Evolutionary conservation across 1,140 invertebrate genomes (phyloP), one percentile per base, ranked within the genome.

Genomic region (Euborellia annulipes): DNA sequence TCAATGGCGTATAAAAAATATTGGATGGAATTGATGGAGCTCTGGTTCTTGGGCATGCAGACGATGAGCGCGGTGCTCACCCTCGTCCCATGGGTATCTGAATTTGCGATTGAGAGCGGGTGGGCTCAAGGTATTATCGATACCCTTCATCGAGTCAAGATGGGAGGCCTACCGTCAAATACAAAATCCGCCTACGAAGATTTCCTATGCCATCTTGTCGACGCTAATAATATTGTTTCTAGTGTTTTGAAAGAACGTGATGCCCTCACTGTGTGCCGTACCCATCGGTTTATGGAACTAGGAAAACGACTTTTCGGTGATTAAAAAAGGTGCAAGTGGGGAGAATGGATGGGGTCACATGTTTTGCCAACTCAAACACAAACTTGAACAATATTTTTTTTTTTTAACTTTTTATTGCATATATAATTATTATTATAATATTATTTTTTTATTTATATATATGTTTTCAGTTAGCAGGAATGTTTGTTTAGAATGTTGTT

Each of bases 11-110:
- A 92, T 60, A 87, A 88, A 57, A 79, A 82, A 58, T 67, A 78
- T 48, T 93, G 88, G 89, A 75, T 79, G 60, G 85, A 91, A 55
- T 70, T 92, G 14, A 84, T 79, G 62, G 89, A 92, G 61, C 65
- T 92, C 1, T 93, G 89, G 89, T 92, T 90, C 63, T 65, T 93
- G 17, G 87, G 88, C 11, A 89, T 92, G 85, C 87, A 92, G 63
- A 90, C 86, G 11, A 78, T 91, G 64, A 79, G 82, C 52, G 73
- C 76, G 3, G 77, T 92, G 0, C 62, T 92, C 7, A 70, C 79
- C 3, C 69, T 78, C 38, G 73, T 90, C 39, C 84, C 86, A 1
- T 91, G 87, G 87, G 76, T 92, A 16, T 85, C 84, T 0, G 83
- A 90, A 55, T 93, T 92, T 64, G 78, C 82, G 1, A 76, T 90